phyloP scores from a whole-genome alignment of 2,888 invertebrate species.

The Sphinx pinastri region DNA sequence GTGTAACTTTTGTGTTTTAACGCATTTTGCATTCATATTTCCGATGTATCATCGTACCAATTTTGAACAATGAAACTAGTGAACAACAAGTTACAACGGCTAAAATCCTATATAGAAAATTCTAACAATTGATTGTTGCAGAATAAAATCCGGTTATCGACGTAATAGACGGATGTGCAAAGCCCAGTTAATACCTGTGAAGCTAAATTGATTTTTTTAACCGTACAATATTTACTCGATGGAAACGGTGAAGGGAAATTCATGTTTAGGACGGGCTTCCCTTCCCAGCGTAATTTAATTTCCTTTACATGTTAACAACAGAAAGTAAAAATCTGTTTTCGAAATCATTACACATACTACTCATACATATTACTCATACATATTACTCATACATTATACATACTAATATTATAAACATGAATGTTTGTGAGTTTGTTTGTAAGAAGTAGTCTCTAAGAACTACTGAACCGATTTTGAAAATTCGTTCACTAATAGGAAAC shows the following conservation, averaged over 20 bases:
- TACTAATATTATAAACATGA: not conserved
- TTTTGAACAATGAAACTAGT: not conserved
- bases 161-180: not conserved
- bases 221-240: constrained; percentile 54
- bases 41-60: not conserved
- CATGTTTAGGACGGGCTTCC: constrained; percentile 49
- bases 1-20: too few relatives aligned
- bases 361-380: too few relatives aligned
- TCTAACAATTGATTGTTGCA: constrained; percentile 28
- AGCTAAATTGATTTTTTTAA: constrained; percentile 28
- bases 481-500: too few relatives aligned
- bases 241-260: constrained; percentile 54
- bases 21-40: too few relatives aligned
- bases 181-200: constrained; percentile 8
- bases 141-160: not conserved
- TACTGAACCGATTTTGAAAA: too few relatives aligned
- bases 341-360: too few relatives aligned
- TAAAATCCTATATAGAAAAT: constrained; percentile 3
- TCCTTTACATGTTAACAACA: not conserved
- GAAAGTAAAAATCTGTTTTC: not conserved
- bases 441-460: too few relatives aligned
- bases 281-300: not conserved
- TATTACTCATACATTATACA: too few relatives aligned
- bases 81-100: not conserved
- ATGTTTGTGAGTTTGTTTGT: too few relatives aligned